A percentile compares a stretch with the other conserved stretches of the same genome.
phyloP scores from a whole-genome alignment of 2,797 vertebrate genomes.

The Sebastes diaconus region DNA sequence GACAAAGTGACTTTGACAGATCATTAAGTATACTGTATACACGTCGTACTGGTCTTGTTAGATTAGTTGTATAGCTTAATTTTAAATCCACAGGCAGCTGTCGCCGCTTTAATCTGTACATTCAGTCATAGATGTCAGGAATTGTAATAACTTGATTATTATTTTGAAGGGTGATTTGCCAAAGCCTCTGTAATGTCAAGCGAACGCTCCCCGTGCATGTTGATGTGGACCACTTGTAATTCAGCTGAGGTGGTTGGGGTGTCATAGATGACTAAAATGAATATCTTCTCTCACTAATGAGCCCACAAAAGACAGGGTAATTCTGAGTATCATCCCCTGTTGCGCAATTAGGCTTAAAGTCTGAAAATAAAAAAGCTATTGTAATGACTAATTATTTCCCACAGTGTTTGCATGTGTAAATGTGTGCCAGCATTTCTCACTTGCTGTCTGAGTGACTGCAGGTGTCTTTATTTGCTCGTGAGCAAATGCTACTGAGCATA shows the following conservation, averaged over 20 bases:
- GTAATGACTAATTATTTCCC: conserved; percentile 44
- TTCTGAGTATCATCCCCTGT: conserved; percentile 53
- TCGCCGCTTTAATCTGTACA: conserved; percentile 25
- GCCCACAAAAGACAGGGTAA: conserved; percentile 62
- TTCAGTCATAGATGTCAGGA: conserved; percentile 32
- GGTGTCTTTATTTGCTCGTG: conserved; percentile 5
- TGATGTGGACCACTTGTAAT: conserved; percentile 58
- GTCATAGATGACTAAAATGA: conserved; percentile 47
- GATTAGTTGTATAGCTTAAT: conserved; percentile 20
- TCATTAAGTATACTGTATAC: conserved; percentile 6
- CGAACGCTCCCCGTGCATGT: conserved; percentile 35
- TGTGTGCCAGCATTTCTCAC: conserved; percentile 14
- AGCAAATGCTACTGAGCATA: conserved; percentile 6
- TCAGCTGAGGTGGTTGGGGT: conserved; percentile 40
- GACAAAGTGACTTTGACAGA: conserved; percentile 34
- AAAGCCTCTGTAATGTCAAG: conserved; percentile 37
- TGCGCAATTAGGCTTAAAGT: conserved; percentile 60
- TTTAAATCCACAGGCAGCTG: conserved; percentile 8
- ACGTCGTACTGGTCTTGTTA: conserved; percentile 9
- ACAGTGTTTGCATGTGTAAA: conserved; percentile 28
- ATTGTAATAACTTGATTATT: conserved; percentile 51
- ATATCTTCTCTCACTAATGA: conserved; percentile 60
- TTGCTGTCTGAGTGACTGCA: not conserved
- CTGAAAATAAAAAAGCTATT: conserved; percentile 56
- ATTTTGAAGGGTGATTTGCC: conserved; percentile 47